These are phyloP conservation scores for Crocallis elinguaria DNA, from an alignment of 2,888 invertebrate species.

Conservation along the genomic window DNA sequence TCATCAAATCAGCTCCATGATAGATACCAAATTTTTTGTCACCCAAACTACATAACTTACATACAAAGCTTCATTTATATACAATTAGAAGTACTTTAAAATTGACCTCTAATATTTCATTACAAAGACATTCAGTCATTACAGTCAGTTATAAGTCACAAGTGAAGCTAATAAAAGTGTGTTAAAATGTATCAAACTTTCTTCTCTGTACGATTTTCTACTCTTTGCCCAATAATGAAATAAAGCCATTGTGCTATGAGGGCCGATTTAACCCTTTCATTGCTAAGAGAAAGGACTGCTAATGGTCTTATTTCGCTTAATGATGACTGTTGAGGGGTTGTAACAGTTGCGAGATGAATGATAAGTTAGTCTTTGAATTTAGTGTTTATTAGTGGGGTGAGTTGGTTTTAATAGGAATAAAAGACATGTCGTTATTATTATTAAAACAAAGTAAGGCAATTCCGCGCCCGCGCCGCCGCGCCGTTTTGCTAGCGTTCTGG, in stretches of 20 bases:
- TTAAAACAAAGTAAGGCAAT: not conserved
- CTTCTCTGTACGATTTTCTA: slow-evolving; percentile 4
- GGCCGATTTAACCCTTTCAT: slow-evolving; percentile 82
- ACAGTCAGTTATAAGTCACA: too few relatives aligned
- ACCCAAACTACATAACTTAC: too few relatives aligned
- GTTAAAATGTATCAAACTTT: not conserved
- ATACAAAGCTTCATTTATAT: too few relatives aligned
- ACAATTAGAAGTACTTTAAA: too few relatives aligned
- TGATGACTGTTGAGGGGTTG: slow-evolving; percentile 74
- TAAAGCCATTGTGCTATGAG: slow-evolving; percentile 78
- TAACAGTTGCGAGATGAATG: slow-evolving; percentile 78
- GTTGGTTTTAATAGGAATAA: slow-evolving; percentile 1
- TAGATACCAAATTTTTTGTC: too few relatives aligned
- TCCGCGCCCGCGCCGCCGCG: too few relatives aligned
- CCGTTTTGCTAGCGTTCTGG: too few relatives aligned
- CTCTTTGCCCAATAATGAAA: slow-evolving; percentile 69
- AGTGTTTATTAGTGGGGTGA: slow-evolving; percentile 55
- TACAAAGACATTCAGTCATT: too few relatives aligned
- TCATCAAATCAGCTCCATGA: too few relatives aligned
- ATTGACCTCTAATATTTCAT: too few relatives aligned
- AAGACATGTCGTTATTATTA: not conserved
- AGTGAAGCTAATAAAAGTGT: too few relatives aligned
- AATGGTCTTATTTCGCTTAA: slow-evolving; percentile 84
- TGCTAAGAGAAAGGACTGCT: slow-evolving; percentile 82
- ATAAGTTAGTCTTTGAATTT: slow-evolving; percentile 78